phyloP scores from a whole-genome alignment of 2,888 invertebrate genomes.

The Aplocera efformata region DNA sequence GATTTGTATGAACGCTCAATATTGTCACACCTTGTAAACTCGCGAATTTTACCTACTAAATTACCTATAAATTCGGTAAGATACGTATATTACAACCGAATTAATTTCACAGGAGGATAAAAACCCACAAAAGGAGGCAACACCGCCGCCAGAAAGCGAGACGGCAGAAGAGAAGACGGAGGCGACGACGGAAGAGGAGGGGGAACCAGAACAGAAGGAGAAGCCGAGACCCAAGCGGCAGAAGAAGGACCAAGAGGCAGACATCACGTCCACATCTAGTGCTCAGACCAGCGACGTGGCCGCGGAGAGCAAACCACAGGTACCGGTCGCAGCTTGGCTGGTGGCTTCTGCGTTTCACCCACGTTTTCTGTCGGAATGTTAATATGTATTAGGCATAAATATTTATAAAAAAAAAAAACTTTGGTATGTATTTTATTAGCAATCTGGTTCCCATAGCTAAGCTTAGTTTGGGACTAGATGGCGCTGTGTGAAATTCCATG shows the following conservation, averaged over 20 bases:
- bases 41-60: background rate
- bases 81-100: background rate
- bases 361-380: too few relatives aligned
- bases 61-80: too few relatives aligned
- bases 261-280: conserved; percentile 62
- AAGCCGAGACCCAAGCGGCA: conserved; percentile 44
- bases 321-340: too few relatives aligned
- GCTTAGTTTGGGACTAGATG: too few relatives aligned
- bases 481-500: too few relatives aligned
- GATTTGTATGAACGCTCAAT: too few relatives aligned
- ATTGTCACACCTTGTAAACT: too few relatives aligned
- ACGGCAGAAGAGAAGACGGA: conserved; percentile 44
- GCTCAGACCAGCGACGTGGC: conserved; percentile 39
- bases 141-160: conserved; percentile 55
- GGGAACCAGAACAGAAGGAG: conserved; percentile 37
- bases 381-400: too few relatives aligned
- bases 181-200: conserved; percentile 34
- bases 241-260: conserved; percentile 60
- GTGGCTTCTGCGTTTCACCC: too few relatives aligned
- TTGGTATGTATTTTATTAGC: too few relatives aligned
- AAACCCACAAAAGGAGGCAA: conserved; percentile 43
- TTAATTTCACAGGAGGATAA: conserved; percentile 47
- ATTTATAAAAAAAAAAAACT: too few relatives aligned
- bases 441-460: too few relatives aligned
- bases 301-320: conserved; percentile 47